phyloP scores from a whole-genome alignment of 2,888 invertebrate species.

The Eudemis profundana region DNA sequence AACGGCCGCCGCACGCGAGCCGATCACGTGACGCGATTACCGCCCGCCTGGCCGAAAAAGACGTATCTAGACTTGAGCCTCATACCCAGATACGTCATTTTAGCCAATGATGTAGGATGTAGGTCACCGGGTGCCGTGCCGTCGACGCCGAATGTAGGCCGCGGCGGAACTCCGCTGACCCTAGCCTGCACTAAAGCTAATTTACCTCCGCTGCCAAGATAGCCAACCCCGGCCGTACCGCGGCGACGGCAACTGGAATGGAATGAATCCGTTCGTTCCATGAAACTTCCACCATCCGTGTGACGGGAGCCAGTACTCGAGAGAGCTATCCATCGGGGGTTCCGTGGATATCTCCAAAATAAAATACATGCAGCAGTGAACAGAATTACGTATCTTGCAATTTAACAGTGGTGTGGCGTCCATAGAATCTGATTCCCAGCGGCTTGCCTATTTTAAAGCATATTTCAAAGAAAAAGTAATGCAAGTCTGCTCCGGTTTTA shows the following conservation, averaged over 20 bases:
- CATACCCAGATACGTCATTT: not conserved
- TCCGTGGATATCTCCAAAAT: no score
- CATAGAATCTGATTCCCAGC: no score
- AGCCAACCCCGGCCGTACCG: not conserved
- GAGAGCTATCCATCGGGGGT: no score
- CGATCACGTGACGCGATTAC: constrained; percentile 76
- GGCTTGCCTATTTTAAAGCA: no score
- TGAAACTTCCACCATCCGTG: no score
- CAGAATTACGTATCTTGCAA: no score
- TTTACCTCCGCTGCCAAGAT: constrained; percentile 26
- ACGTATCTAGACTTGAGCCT: not conserved
- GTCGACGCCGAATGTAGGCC: constrained; percentile 45
- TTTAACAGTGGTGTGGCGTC: no score
- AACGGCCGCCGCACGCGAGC: constrained; percentile 71
- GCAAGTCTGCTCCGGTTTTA: no score
- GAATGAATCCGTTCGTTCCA: no score
- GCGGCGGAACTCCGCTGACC: constrained; percentile 48
- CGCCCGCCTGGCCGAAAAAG: constrained; percentile 32
- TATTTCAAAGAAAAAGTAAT: no score
- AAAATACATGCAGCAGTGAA: no score
- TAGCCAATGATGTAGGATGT: constrained; percentile 53
- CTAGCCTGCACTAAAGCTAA: constrained; percentile 43
- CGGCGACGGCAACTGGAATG: not conserved
- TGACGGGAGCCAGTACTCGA: no score
- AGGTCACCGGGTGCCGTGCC: constrained; percentile 67